Evolutionary conservation across 2,113 vertebrate genomes (phyloP), one percentile per base, ranked within the genome.

Genomic region (Pagrus major): DNA sequence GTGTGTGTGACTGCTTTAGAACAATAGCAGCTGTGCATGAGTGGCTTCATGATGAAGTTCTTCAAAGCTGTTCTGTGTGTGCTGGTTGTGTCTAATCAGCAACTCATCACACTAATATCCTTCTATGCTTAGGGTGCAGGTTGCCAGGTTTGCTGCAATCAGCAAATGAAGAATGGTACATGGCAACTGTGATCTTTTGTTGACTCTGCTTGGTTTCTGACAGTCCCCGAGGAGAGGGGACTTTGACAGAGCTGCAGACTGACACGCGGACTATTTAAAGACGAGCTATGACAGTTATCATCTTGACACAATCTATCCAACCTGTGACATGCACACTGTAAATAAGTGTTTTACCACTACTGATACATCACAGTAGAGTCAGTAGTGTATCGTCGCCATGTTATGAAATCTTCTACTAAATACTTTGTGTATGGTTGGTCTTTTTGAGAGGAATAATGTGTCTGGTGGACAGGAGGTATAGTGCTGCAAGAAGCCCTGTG

Each of bases 121-220:
- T 46, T 31, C 78, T 52, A 16, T 73, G 77, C 54, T 77, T 56
- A 49, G 41, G 59, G 27, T 55, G 65, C 78, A 76, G 68, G 46
- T 81, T 83, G 81, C 82, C 76, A 76, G 16, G 60, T 85, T n/a
- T 20, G 55, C 44, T 71, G 20, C 31, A 70, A 31, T 85, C 77
- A 79, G 52, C 52, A 46, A 67, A 76, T 65, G 44, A 80, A 75
- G 80, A 85, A 33, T 3, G 11, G 27, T 29, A 27, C 67, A 29
- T 83, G 68, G 61, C 71, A 75, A 64, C 77, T 20, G 23, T 27
- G 64, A 37, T 64, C 68, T 71, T 67, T 33, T 82, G 49, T 82
- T 71, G 86, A 72, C 76, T 69, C 31, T 25, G 51, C 60, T 80
- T 12, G 4, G 33, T 27, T 51, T 61, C 39, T 37, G 52, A 67